Evolutionary conservation across 2,888 invertebrate species (phyloP).

Genomic region (Morpho deidamia): DNA sequence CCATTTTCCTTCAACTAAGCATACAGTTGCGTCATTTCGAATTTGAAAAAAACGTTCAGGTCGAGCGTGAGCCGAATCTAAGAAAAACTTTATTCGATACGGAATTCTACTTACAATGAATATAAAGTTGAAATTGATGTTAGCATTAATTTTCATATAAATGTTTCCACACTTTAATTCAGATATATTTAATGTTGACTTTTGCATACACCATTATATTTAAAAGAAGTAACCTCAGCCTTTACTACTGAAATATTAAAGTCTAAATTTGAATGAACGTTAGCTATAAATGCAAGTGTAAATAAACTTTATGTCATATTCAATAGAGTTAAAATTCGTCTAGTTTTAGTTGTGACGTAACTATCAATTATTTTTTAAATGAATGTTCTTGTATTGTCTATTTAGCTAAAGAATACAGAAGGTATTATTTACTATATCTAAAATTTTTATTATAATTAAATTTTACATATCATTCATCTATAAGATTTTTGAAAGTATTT

Average conservation of each 20-base stretch:
- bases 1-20: slow-evolving; percentile 16
- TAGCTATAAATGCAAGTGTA: too few species aligned
- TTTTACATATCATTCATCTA: too few species aligned
- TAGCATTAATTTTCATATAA: background rate
- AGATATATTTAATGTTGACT: background rate
- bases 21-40: slow-evolving; percentile 26
- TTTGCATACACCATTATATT: background rate
- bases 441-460: too few species aligned
- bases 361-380: slow-evolving; percentile 19
- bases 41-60: slow-evolving; percentile 23
- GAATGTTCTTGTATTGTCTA: background rate
- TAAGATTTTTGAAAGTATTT: too few species aligned
- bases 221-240: too few species aligned
- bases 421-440: too few species aligned
- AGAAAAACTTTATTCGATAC: slow-evolving; percentile 20
- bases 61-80: slow-evolving; percentile 33
- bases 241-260: too few species aligned
- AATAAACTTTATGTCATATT: too few species aligned
- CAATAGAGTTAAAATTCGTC: too few species aligned
- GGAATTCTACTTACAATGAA: slow-evolving; percentile 18
- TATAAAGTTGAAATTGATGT: slow-evolving; percentile 22
- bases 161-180: background rate
- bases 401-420: too few species aligned
- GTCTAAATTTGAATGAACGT: too few species aligned
- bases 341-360: slow-evolving; percentile 13